Evolutionary conservation across 2,888 invertebrate species (phyloP).

Genomic region (Leptinotarsa juncta): DNA sequence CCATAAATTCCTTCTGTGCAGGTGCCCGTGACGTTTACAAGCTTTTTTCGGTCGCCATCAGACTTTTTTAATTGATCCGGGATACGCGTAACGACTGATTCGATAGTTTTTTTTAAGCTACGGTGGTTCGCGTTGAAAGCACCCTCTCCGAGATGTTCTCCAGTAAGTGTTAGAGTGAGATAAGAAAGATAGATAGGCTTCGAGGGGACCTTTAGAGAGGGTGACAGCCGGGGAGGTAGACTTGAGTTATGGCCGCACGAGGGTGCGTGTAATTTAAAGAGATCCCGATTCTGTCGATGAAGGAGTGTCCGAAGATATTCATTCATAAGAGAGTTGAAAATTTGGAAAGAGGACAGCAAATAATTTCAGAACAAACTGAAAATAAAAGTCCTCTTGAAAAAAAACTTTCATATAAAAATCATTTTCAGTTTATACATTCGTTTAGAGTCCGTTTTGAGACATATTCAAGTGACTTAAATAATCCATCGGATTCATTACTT

Average conservation of each 20-base stretch:
- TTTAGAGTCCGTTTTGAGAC: too few species aligned
- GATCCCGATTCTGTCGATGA: constrained; percentile 3
- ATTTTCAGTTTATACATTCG: too few species aligned
- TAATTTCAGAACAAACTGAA: too few species aligned
- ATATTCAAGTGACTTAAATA: too few species aligned
- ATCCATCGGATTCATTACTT: too few species aligned
- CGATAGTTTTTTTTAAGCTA: constrained; percentile 36
- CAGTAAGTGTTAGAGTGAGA: constrained; percentile 33
- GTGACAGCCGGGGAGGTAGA: constrained; percentile 21
- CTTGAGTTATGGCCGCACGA: constrained; percentile 23
- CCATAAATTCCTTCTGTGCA: constrained; percentile 27
- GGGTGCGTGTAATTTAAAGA: constrained; percentile 9
- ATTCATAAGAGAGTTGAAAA: background rate
- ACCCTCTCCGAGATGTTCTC: constrained; percentile 50
- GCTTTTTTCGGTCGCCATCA: constrained; percentile 34
- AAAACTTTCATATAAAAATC: too few species aligned
- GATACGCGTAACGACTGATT: constrained; percentile 35
- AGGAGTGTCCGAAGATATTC: background rate
- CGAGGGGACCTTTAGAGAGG: background rate
- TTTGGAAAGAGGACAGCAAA: too few species aligned
- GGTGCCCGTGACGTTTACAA: constrained; percentile 39
- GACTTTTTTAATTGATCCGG: constrained; percentile 40
- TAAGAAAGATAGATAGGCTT: constrained; percentile 15
- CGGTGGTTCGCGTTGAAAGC: constrained; percentile 50
- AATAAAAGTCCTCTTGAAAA: too few species aligned